A percentile compares a stretch with the other conserved stretches of the same genome.
Conservation (phyloP, 2,113 vertebrate genomes). For the Forbesichthys agassizii region DNA sequence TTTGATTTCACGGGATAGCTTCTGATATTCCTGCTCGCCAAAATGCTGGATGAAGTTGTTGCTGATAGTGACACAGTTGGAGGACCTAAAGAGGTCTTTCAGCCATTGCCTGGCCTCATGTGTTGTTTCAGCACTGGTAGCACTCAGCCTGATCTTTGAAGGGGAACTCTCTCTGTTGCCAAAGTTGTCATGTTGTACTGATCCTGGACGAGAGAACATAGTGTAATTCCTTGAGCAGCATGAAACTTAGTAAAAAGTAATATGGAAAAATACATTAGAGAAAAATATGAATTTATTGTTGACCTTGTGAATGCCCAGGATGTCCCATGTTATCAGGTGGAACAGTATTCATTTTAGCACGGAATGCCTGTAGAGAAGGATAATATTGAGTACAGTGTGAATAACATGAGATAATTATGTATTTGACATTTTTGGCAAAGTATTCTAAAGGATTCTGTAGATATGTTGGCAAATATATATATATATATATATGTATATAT, state of each 20-base stretch:
- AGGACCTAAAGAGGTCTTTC: background rate
- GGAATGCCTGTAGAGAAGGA: background rate
- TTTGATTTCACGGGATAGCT: conserved; percentile 44
- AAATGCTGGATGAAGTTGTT: conserved; percentile 82
- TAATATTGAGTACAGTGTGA: background rate
- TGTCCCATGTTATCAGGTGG: too few relatives aligned
- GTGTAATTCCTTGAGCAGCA: too few relatives aligned
- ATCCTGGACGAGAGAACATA: conserved; percentile 10
- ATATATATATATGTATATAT: too few relatives aligned
- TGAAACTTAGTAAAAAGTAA: too few relatives aligned
- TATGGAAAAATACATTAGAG: too few relatives aligned
- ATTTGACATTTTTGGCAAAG: background rate
- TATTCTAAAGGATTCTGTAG: background rate
- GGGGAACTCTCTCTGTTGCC: rapidly evolving
- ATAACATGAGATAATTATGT: background rate
- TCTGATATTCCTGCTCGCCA: conserved; percentile 62
- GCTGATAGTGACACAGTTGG: conserved; percentile 30
- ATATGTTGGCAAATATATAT: background rate
- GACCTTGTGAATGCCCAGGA: too few relatives aligned
- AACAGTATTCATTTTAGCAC: too few relatives aligned
- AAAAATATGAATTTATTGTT: too few relatives aligned
- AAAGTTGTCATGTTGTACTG: background rate
- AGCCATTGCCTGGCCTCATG: conserved; percentile 76
- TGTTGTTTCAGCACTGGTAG: conserved; percentile 9
- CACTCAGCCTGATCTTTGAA: conserved; percentile 63